These are phyloP conservation scores for Anolis sagrei DNA, from an alignment of 2,113 vertebrate species.

Conservation along the genomic window DNA sequence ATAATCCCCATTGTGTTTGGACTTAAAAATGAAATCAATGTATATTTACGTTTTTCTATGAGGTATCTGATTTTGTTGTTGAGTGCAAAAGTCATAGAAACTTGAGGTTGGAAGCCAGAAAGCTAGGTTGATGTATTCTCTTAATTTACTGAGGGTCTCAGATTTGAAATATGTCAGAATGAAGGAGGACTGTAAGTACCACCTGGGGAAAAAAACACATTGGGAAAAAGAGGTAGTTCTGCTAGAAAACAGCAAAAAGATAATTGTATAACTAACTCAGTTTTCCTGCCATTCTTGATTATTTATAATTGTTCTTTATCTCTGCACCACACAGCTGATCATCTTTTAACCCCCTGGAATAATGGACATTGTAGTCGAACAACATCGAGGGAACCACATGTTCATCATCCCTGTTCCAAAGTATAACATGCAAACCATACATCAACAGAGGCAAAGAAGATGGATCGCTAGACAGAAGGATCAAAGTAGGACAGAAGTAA, in stretches of 20 bases:
- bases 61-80: not conserved
- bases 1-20: slow-evolving; percentile 5
- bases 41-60: not conserved
- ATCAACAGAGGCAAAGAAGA: too few species aligned
- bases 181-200: not conserved
- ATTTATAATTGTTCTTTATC: not conserved
- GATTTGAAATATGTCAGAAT: not conserved
- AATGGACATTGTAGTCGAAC: not conserved
- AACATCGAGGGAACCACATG: not conserved
- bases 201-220: not conserved
- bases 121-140: not conserved
- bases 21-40: slow-evolving; percentile 28
- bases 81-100: not conserved
- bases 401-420: not conserved
- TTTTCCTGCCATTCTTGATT: not conserved
- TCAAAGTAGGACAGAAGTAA: too few species aligned
- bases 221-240: too few species aligned
- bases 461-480: too few species aligned
- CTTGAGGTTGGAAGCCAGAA: not conserved
- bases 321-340: not conserved
- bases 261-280: not conserved
- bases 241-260: not conserved
- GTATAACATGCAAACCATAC: not conserved
- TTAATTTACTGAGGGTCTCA: not conserved
- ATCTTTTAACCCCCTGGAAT: not conserved